Percentiles rank a stretch among this genome's conserved stretches.
phyloP scores from a whole-genome alignment of 2,113 vertebrate species.

The Pseudonaja textilis region DNA sequence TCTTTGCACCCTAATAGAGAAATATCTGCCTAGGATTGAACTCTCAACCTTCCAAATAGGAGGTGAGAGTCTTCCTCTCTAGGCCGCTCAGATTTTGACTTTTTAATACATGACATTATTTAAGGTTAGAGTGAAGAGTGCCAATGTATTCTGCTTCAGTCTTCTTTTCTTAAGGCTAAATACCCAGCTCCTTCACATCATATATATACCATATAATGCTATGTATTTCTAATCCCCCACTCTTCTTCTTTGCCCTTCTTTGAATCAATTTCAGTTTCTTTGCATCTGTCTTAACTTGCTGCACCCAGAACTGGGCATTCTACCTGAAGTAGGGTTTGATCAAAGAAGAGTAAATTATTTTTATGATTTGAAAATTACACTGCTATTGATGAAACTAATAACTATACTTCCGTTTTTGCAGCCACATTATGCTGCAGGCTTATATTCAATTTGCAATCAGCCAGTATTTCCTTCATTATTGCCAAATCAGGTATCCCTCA shows the following conservation, averaged over 20 bases:
- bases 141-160: background rate
- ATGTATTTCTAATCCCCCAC: background rate
- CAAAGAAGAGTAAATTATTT: background rate
- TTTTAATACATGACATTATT: background rate
- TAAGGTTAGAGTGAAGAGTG: background rate
- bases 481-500: background rate
- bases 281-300: background rate
- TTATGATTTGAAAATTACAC: background rate
- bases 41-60: background rate
- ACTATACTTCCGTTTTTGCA: background rate
- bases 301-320: background rate
- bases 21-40: background rate
- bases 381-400: background rate
- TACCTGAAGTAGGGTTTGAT: background rate
- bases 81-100: background rate
- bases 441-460: background rate
- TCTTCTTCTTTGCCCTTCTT: background rate
- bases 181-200: background rate
- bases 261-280: background rate
- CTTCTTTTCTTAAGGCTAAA: background rate
- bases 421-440: background rate
- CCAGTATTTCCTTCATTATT: background rate
- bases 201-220: background rate
- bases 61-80: background rate
- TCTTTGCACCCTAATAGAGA: background rate